Evolutionary conservation across 1,140 invertebrate species (phyloP).

Genomic region (Coptotermes formosanus): DNA sequence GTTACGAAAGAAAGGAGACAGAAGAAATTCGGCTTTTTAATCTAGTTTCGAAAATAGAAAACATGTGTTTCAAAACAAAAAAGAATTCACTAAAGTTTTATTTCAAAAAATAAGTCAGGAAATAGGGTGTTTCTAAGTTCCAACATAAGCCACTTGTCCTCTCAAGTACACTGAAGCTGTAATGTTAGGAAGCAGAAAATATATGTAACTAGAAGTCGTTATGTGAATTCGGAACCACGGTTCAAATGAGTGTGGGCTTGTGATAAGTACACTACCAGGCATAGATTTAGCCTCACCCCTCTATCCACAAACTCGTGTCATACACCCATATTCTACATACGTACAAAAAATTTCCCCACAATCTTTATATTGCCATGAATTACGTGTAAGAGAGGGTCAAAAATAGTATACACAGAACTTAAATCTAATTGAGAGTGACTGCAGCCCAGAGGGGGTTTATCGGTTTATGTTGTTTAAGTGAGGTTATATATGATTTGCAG

Average conservation of each 20-base stretch:
- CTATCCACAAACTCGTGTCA: background rate
- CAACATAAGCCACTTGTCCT: background rate
- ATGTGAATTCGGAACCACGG: background rate
- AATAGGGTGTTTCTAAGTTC: background rate
- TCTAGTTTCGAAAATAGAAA: no score
- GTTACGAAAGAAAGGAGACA: no score
- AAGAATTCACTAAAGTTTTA: no score
- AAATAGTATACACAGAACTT: background rate
- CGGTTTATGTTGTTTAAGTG: background rate
- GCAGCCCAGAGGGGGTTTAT: background rate
- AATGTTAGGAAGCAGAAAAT: background rate
- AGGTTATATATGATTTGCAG: background rate
- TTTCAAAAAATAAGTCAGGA: background rate
- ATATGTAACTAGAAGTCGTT: background rate
- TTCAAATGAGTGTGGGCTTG: background rate
- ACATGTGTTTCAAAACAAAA: no score
- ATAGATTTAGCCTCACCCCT: background rate
- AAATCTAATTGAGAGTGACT: background rate
- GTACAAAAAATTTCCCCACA: background rate
- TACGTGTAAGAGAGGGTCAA: background rate
- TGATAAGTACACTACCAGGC: background rate
- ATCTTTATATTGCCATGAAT: constrained; percentile 13
- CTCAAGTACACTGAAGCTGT: background rate
- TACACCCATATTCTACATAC: background rate
- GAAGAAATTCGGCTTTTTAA: no score